Base-by-base conservation (phyloP, 1,140 invertebrate genomes). In the Drosophila dunni region DNA sequence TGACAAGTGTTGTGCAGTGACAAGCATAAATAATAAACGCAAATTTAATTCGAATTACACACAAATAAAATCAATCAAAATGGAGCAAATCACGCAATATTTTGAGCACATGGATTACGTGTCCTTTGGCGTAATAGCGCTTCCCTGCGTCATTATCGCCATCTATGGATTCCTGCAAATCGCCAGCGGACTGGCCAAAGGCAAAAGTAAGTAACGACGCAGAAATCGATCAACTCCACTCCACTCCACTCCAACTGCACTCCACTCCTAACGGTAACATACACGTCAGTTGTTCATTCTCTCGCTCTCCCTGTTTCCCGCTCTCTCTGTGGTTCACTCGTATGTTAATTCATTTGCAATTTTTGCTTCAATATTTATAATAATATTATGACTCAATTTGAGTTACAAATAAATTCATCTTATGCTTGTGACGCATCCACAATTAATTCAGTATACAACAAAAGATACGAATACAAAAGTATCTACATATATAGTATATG, bases 51-150 rank as follows among this genome's bases (percentile, higher is more conserved):
- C 8, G 17, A 34, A 48, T 50, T 29, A 29, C 5, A 29, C 24
- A 48, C 24, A 75, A 34, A 13, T 15, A 29, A 29, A 11, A 42
- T 61, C 9, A 60, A 58, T 33, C 15, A 69, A 70, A 68, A 88
- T 88, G 83, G 83, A 88, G 77, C 84, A 89, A 77, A 83, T 88
- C 45, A 75, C 56, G n/a, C 78, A 83, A 46, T 86, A 86, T 45
- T 68, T 88, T 46, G 84, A 79, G 46, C 76, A 88, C 58, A 79
- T 83, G 83, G 82, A 86, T 88, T 86, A 86, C 77, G 79, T 86
- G 80, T 88, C 83, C 84, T 88, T 88, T n/a, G 66, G 77, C 51
- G 79, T 88, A n/a, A 72, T 89, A 62, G 84, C 83, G 4, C 50
- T 88, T 33, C 84, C 83, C 51, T 89, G 83, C 67, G 60, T 88